Evolutionary conservation across 2,797 vertebrate genomes (phyloP), one percentile per base, ranked within the genome.

Genomic region (Borostomias antarcticus): DNA sequence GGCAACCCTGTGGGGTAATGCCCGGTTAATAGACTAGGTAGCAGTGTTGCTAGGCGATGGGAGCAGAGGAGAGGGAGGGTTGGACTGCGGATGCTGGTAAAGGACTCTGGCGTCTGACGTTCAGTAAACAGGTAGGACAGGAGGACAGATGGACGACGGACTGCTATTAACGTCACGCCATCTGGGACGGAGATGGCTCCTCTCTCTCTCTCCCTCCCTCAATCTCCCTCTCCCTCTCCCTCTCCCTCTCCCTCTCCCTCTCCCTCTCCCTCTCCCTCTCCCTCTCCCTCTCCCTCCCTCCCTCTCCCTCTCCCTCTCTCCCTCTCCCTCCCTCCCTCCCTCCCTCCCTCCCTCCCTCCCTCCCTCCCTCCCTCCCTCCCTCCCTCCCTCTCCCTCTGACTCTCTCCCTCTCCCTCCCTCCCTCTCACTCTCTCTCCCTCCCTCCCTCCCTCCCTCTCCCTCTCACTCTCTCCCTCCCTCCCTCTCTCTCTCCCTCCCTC

Each of bases 41-140:
- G 33, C 11, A 1, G 57, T 37, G 52, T 32, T 30, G 25, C 25
- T 26, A 11, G 32, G 33, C 21, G 53, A 57, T 57, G 23, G 58
- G 56, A 7, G 56, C 9, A 17, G 32, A 26, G 19, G 33, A 28
- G 28, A 68, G 73, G 19, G 23, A 11, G 10, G 30, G 51, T 56
- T 45, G 58, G 40, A 53, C 23, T 19, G 58, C 40, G 2, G 66
- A 63, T 58, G 65, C 69, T 70, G 75, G 84, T 82, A 82, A 53
- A 66, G 32, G 63, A 53, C 78, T 6, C 78, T 58, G 79, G 66
- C 80, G 83, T 84, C 78, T 84, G 76, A 82, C 74, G 59, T 74
- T 79, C 71, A 73, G 78, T 77, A 74, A 63, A 30, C 56, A 58
- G 35, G 82, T 78, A 77, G 5, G 73, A 82, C 25, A 62, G 71